Conservation (phyloP, 1,140 invertebrate species). For the Drosophila insularis region DNA sequence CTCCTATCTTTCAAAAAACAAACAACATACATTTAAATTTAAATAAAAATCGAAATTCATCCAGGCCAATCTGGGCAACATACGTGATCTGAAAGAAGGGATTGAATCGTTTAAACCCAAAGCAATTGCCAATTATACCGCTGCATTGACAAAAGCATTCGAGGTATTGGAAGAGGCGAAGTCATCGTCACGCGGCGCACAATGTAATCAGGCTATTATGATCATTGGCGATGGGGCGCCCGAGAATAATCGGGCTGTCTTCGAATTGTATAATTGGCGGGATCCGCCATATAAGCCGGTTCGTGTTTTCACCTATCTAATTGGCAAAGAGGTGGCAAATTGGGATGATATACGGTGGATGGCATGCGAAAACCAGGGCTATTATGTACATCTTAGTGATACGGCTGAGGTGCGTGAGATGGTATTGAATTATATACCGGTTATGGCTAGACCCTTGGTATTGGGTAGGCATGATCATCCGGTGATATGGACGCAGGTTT, state of each 20-base stretch:
- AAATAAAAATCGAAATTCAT: constrained; percentile 51
- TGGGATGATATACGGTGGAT: constrained; percentile 96
- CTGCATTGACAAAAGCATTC: constrained; percentile 95
- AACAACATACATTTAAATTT: constrained; percentile 21
- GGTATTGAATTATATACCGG: constrained; percentile 95
- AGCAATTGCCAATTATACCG: constrained; percentile 97
- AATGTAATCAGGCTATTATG: constrained; percentile 95
- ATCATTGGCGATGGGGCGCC: constrained; percentile 98
- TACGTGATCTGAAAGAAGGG: constrained; percentile 91
- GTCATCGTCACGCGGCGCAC: constrained; percentile 85
- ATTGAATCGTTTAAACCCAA: constrained; percentile 91
- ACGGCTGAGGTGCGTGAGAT: constrained; percentile 96
- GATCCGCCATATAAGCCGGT: constrained; percentile 89
- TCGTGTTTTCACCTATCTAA: constrained; percentile 98
- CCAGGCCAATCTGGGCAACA: constrained; percentile 94
- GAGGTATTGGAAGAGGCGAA: constrained; percentile 89
- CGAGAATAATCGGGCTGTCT: constrained; percentile 95
- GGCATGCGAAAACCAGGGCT: constrained; percentile 97
- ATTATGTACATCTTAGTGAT: constrained; percentile 96
- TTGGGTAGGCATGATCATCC: constrained; percentile 90
- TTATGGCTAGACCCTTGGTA: constrained; percentile 94
- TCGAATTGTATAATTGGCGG: constrained; percentile 93
- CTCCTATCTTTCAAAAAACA: not conserved
- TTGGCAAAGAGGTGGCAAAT: constrained; percentile 94
- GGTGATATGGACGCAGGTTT: constrained; percentile 95